These are phyloP conservation scores for Samia ricini DNA, from an alignment of 1,140 invertebrate species.

Conservation along the genomic window DNA sequence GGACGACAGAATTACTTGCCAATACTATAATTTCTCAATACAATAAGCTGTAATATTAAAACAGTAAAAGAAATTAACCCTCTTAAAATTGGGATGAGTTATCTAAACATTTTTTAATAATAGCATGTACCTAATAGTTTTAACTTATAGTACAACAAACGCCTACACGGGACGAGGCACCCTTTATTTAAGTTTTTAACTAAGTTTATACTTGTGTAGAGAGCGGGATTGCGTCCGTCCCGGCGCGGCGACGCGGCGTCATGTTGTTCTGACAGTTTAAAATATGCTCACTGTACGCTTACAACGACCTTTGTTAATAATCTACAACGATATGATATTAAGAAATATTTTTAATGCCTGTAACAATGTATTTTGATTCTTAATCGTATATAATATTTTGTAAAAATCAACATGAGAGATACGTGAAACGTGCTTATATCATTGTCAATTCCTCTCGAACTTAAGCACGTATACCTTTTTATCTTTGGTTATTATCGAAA, in stretches of 20 bases:
- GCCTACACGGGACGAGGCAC: constrained; percentile 46
- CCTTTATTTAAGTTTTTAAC: constrained; percentile 56
- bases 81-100: not conserved
- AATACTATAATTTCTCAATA: not conserved
- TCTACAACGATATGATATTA: not conserved
- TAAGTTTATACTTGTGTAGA: constrained; percentile 45
- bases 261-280: constrained; percentile 70
- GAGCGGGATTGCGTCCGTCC: constrained; percentile 12
- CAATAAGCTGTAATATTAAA: not conserved
- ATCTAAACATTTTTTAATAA: constrained; percentile 23
- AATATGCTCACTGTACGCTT: constrained; percentile 49
- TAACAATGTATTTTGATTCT: not conserved
- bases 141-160: constrained; percentile 7
- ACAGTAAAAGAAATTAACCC: not conserved
- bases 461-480: too few relatives aligned
- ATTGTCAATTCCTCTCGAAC: too few relatives aligned
- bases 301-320: constrained; percentile 10
- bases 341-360: constrained; percentile 1
- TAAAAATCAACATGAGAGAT: not conserved
- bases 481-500: too few relatives aligned
- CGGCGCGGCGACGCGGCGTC: constrained; percentile 29
- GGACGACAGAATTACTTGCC: too few relatives aligned
- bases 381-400: not conserved
- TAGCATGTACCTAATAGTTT: constrained; percentile 25
- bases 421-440: not conserved